phyloP scores from a whole-genome alignment of 2,113 vertebrate genomes.

The Myotis davidii region DNA sequence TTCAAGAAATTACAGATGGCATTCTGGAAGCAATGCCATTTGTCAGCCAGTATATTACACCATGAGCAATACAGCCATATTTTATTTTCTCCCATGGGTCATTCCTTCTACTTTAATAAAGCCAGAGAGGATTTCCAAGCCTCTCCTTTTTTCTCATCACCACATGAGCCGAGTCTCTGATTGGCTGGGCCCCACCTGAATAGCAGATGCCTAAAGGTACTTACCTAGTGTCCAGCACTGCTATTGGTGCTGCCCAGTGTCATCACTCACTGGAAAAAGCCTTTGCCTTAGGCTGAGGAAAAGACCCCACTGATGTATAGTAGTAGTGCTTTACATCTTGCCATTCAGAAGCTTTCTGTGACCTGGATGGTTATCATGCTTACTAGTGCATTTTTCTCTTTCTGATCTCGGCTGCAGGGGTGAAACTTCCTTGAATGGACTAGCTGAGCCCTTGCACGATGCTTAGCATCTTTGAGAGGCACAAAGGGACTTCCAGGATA shows the following conservation, averaged over 20 bases:
- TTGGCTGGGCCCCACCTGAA: background rate
- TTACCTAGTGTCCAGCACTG: background rate
- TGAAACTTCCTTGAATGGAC: background rate
- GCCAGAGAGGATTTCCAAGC: background rate
- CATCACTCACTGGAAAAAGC: background rate
- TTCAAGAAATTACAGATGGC: background rate
- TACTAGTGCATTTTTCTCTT: background rate
- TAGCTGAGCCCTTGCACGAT: background rate
- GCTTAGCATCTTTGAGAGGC: background rate
- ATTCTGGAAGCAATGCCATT: background rate
- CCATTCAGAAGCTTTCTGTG: background rate
- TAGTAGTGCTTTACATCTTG: background rate
- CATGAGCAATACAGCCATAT: background rate
- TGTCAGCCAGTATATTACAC: background rate
- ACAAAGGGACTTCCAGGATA: background rate
- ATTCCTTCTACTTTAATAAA: background rate
- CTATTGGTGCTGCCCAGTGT: background rate
- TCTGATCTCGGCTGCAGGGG: background rate
- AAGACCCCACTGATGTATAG: background rate
- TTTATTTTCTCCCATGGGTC: background rate
- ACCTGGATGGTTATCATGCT: background rate
- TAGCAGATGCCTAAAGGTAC: background rate
- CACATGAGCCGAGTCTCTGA: background rate
- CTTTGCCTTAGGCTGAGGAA: background rate
- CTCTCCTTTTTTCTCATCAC: background rate